Percentiles rank a stretch among this genome's conserved stretches.
phyloP scores from a whole-genome alignment of 2,113 vertebrate species.

The Eolophus roseicapilla region DNA sequence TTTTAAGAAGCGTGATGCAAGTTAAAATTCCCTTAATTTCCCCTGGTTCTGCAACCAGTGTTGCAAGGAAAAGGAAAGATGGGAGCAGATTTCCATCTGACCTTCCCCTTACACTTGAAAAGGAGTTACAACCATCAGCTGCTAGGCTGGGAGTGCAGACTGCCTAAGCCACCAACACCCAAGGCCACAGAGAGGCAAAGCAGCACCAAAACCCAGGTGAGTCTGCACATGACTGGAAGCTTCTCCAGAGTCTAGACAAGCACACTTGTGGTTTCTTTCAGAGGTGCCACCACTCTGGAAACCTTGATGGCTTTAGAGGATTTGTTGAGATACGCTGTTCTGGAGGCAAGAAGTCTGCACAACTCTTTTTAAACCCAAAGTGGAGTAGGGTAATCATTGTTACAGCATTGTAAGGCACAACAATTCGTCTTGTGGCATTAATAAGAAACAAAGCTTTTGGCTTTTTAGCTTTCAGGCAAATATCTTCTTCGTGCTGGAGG shows the following conservation, averaged over 20 bases:
- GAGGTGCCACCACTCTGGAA: not conserved
- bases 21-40: not conserved
- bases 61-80: not conserved
- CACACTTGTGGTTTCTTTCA: not conserved
- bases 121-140: not conserved
- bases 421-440: not conserved
- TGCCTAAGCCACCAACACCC: not conserved
- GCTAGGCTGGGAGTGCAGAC: not conserved
- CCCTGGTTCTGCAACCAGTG: not conserved
- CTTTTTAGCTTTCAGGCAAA: constrained; percentile 26
- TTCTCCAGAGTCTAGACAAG: not conserved
- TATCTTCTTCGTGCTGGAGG: constrained; percentile 14
- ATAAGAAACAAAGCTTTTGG: not conserved
- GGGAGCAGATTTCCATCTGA: not conserved
- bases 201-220: not conserved
- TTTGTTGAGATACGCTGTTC: not conserved
- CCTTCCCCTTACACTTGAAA: not conserved
- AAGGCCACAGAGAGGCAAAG: not conserved
- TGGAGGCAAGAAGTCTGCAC: not conserved
- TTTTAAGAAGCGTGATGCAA: not conserved
- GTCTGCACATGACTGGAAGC: not conserved
- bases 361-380: not conserved
- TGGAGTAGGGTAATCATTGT: not conserved
- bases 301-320: not conserved
- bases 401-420: not conserved